Evolutionary conservation across 2,888 invertebrate genomes (phyloP).

Genomic region (Papilio elwesi): DNA sequence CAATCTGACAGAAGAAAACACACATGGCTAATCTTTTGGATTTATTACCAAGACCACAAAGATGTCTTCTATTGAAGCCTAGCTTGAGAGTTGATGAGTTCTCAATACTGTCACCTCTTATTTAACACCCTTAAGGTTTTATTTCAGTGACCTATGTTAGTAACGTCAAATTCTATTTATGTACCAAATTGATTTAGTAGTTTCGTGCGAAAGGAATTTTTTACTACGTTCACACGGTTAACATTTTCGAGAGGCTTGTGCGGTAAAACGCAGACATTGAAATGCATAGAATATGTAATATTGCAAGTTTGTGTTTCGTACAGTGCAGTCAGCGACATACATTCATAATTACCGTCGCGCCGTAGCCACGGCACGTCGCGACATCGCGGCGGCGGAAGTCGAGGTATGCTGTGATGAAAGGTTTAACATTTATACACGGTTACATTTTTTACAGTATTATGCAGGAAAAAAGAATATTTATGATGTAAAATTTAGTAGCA

Average conservation of each 20-base stretch:
- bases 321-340: slow-evolving; percentile 8
- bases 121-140: not conserved
- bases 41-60: no score
- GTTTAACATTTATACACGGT: not conserved
- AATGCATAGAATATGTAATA: slow-evolving; percentile 12
- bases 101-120: not conserved
- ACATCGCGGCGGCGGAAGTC: slow-evolving; percentile 16
- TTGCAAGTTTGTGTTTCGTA: not conserved
- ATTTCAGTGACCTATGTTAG: not conserved
- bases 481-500: no score
- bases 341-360: slow-evolving; percentile 15
- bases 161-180: no score
- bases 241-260: no score
- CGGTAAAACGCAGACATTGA: not conserved
- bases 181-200: no score
- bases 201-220: not conserved
- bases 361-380: not conserved
- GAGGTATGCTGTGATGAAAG: not conserved
- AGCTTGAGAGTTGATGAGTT: not conserved
- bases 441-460: not conserved
- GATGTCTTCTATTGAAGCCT: no score
- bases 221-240: no score
- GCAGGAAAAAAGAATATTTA: no score
- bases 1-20: no score
- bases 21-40: no score